phyloP scores from a whole-genome alignment of 1,140 invertebrate species.

The Drosophila bocqueti region DNA sequence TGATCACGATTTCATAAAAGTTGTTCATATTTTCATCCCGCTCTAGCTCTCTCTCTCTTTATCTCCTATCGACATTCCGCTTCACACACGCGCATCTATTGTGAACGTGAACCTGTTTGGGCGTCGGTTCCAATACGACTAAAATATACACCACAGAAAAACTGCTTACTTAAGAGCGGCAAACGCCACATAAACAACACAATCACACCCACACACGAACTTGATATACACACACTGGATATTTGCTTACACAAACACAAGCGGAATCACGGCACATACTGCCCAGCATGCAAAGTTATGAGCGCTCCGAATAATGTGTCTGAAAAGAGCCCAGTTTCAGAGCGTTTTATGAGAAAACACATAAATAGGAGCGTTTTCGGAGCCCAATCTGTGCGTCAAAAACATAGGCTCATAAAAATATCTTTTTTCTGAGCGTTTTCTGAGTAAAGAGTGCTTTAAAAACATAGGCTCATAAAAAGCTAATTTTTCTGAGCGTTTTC shows the following conservation, averaged over 20 bases:
- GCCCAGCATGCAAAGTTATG: no score
- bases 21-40: slow-evolving; percentile 33
- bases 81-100: slow-evolving; percentile 40
- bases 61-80: slow-evolving; percentile 24
- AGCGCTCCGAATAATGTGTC: no score
- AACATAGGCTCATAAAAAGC: no score
- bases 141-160: slow-evolving; percentile 58
- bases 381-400: no score
- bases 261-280: not conserved
- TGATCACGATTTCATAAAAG: slow-evolving; percentile 48
- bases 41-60: slow-evolving; percentile 14
- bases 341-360: no score
- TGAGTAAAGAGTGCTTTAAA: no score
- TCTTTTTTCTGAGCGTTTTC: no score
- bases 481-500: no score
- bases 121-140: slow-evolving; percentile 58
- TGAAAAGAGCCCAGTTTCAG: no score
- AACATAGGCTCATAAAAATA: no score
- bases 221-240: not conserved
- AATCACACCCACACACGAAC: slow-evolving; percentile 7
- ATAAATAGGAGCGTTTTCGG: no score
- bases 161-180: slow-evolving; percentile 54
- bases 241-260: slow-evolving; percentile 8
- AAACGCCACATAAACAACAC: slow-evolving; percentile 49
- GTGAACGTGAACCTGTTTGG: slow-evolving; percentile 56